Base-by-base conservation (phyloP, 2,888 invertebrate genomes). In the Acanthococcus lagerstroemiae region DNA sequence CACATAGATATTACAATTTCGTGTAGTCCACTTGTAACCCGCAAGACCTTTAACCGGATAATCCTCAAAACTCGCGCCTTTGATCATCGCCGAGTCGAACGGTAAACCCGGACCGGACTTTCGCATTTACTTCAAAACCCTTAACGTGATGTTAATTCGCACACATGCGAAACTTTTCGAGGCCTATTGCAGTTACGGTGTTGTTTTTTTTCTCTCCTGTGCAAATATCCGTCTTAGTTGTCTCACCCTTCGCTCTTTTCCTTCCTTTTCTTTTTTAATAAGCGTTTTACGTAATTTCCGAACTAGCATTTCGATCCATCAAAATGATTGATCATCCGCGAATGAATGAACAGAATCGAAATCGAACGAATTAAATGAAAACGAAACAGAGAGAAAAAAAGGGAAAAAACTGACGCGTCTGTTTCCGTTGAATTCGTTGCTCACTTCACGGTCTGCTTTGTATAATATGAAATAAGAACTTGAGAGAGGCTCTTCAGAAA, bases 271-370 rank as follows among this genome's bases (percentile, higher is more conserved):
- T 61, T 61, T 61, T 63, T 63, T 63, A 63, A 63, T 63, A 63
- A 63, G 63, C 63, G 54, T 63, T 63, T 63, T 63, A 63, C 63
- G 63, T 63, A 63, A 63, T 63, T 63, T 54, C 30, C 63, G 44
- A 63, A 63, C 63, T 63, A 63, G 50, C 63, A 54, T 63, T 63
- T 52, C 63, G 63, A 63, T 63, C 63, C 63, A 66, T 66, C 66
- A 66, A 66, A 66, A 56, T 66, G 66, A 66, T 66, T 66, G 66
- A 66, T 66, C 66, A 57, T 56, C 66, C 48, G 25, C n/a, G 48
- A 57, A 66, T 66, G 66, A 66, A 66, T 66, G 54, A 50, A 63
- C 63, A 63, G 63, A 63, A 63, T 63, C 52, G 63, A 30, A 63
- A 63, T 63, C 63, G 63, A 63, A 63, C 24, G 52, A 63, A 63